Evolutionary conservation across 2,797 vertebrate genomes (phyloP), one percentile per base, ranked within the genome.

Genomic region (Schizopygopsis malacanthus): DNA sequence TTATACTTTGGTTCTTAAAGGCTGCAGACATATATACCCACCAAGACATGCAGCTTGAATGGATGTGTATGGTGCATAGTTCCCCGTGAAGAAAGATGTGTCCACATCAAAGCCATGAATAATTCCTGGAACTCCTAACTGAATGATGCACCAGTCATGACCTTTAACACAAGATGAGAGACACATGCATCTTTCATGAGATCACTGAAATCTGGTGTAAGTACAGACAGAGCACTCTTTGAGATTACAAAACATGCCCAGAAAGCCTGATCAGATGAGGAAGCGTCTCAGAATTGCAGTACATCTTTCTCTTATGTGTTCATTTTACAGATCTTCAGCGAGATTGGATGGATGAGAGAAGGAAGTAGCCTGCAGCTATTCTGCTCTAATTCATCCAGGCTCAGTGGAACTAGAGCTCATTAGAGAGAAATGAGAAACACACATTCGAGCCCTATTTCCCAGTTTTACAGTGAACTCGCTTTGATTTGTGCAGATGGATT

Each of bases 21-120:
- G 20, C 12, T 8, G 20, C 6, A 7, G 16, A 20, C 43, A n/a
- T 33, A 22, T 39, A 50, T 84, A 56, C 11, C 11, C 92, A 94
- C 93, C 93, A 41, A 96, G 89, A 91, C 92, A 93, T 0, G 90
- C 88, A 0, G 92, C 95, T 85, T 97, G 96, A 85, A 96, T 87
- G 1, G 96, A 96, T 65, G 93, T 76, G 1, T 83, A 86, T 9
- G 95, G 95, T 1, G 93, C 87, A 7, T 94, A 90, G 86, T 95
- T 97, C 85, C 95, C 96, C 0, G 92, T 94, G 91, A 96, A 96
- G 91, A 96, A 95, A 28, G 93, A 96, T 0, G 95, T 95, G 89
- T 97, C 96, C 4, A 95, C 92, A 0, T 96, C 95, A 1, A 96
- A 73, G 72, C 94, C 95, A 4, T 91, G 80, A 84, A 96, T 91